Conservation (phyloP, 2,113 vertebrate genomes). For the Platichthys flesus region DNA sequence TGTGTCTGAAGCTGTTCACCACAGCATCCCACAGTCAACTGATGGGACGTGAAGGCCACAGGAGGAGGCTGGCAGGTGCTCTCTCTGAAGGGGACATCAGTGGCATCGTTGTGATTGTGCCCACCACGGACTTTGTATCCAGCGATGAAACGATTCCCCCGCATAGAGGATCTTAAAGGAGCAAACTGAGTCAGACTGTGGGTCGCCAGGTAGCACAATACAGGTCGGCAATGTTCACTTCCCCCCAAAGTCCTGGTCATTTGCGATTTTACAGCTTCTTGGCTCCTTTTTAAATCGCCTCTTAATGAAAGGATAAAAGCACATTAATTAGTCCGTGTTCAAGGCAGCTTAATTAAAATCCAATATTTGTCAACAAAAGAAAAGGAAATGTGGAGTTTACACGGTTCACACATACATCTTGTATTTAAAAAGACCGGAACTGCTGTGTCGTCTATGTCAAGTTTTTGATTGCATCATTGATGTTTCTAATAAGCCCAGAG, state of each 20-base stretch:
- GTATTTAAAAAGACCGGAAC: slow-evolving; percentile 10
- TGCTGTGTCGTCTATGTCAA: background rate
- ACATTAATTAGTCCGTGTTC: background rate
- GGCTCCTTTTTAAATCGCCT: background rate
- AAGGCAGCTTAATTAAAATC: background rate
- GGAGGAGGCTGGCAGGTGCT: slow-evolving; percentile 14
- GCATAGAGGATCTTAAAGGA: slow-evolving; percentile 7
- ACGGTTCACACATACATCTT: background rate
- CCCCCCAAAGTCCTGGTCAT: background rate
- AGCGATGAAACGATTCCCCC: slow-evolving; percentile 10
- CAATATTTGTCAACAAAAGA: background rate
- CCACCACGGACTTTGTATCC: slow-evolving; percentile 20
- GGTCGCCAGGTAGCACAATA: slow-evolving; percentile 1
- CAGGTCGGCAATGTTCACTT: background rate
- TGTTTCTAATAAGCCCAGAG: background rate
- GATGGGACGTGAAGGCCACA: slow-evolving; percentile 31
- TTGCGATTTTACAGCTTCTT: slow-evolving; percentile 15
- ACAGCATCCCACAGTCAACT: slow-evolving; percentile 4
- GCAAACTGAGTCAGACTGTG: background rate
- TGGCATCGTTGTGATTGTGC: slow-evolving; percentile 24
- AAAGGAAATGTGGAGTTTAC: slow-evolving; percentile 3
- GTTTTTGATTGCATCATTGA: background rate
- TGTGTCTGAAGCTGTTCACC: slow-evolving; percentile 34
- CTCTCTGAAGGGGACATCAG: slow-evolving; percentile 23
- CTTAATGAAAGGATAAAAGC: background rate